These are phyloP conservation scores for Cyprinodon brontotheroides DNA, from an alignment of 2,113 vertebrate genomes.

Conservation along the genomic window DNA sequence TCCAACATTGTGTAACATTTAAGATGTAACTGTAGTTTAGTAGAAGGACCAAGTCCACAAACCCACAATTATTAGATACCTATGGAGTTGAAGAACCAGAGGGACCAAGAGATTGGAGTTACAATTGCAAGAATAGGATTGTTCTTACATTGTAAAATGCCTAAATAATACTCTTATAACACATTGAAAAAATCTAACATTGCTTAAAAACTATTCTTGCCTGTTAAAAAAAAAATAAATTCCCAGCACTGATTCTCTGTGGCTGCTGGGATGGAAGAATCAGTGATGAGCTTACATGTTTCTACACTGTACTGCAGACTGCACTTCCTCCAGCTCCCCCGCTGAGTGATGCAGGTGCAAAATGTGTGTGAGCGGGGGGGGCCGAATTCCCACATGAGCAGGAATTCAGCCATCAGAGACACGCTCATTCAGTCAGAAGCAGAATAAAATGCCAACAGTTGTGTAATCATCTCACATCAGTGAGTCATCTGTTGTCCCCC, in stretches of 20 bases:
- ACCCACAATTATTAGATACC: too few species aligned
- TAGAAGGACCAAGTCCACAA: too few species aligned
- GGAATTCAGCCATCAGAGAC: constrained; percentile 10
- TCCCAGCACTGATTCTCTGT: background rate
- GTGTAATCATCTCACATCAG: constrained; percentile 33
- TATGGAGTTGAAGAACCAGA: too few species aligned
- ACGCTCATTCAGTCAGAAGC: constrained; percentile 5
- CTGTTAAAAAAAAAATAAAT: background rate
- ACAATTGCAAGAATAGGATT: too few species aligned
- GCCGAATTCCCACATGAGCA: constrained; percentile 10
- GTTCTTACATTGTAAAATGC: background rate
- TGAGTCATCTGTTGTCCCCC: constrained; percentile 13
- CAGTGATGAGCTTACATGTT: background rate
- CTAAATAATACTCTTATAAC: too few species aligned
- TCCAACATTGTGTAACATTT: too few species aligned
- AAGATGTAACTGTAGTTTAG: too few species aligned
- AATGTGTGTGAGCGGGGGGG: background rate
- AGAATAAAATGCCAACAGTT: constrained; percentile 29
- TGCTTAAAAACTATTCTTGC: background rate
- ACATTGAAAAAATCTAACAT: background rate
- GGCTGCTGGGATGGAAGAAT: background rate
- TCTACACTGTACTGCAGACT: background rate
- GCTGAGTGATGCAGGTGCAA: constrained; percentile 28
- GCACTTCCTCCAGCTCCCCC: constrained; percentile 4
- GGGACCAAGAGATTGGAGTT: too few species aligned